Conservation (phyloP, 2,888 invertebrate species). For the Cerastis rubricosa region DNA sequence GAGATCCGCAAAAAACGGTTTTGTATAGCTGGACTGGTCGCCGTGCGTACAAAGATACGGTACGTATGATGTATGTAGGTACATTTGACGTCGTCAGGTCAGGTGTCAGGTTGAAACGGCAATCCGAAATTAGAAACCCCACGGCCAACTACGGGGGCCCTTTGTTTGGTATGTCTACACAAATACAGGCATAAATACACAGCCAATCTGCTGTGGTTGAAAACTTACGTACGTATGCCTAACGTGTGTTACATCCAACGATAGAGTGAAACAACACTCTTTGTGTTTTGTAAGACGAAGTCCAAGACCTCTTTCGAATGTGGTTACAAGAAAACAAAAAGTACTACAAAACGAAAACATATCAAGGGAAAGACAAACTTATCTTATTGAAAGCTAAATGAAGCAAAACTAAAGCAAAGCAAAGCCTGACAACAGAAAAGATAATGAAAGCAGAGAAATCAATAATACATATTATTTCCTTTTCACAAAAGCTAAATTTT, state of each 20-base stretch:
- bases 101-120: slow-evolving; percentile 39
- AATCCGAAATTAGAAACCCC: slow-evolving; percentile 46
- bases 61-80: background rate
- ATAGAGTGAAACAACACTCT: slow-evolving; percentile 2
- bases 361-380: background rate
- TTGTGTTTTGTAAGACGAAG: background rate
- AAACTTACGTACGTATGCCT: background rate
- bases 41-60: background rate
- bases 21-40: no score
- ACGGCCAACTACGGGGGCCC: background rate
- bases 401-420: background rate
- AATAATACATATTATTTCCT: background rate
- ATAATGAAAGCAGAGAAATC: background rate
- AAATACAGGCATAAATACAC: slow-evolving; percentile 14
- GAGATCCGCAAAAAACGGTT: no score
- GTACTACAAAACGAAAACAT: background rate
- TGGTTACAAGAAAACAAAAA: background rate
- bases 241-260: slow-evolving; percentile 3
- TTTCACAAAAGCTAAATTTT: background rate
- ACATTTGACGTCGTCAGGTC: slow-evolving; percentile 11
- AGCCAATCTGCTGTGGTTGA: background rate
- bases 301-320: background rate
- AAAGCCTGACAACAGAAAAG: background rate
- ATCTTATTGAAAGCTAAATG: background rate
- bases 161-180: slow-evolving; percentile 11